Evolutionary conservation across 2,113 vertebrate species (phyloP).

Genomic region (Xenus cinereus): DNA sequence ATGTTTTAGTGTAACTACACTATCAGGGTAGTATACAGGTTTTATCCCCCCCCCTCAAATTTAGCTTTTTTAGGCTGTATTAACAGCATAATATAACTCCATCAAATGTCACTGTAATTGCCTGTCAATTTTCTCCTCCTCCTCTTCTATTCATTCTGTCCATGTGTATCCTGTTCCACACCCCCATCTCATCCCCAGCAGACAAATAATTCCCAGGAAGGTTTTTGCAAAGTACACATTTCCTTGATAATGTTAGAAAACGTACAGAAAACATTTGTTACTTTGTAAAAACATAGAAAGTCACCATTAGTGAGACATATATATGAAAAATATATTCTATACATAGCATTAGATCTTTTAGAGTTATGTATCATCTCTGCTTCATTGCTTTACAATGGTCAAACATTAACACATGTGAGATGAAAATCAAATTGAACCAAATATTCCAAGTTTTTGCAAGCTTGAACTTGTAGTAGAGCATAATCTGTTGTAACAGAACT

Average conservation of each 20-base stretch:
- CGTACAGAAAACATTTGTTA: not conserved
- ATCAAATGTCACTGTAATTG: not conserved
- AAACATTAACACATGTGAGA: not conserved
- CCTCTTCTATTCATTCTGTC: not conserved
- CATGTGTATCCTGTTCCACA: not conserved
- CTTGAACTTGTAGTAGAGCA: not conserved
- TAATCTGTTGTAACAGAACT: not conserved
- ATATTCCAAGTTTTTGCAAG: not conserved
- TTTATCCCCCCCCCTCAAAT: not conserved
- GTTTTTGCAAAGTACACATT: not conserved
- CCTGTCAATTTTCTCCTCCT: not conserved
- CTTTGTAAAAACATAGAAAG: not conserved
- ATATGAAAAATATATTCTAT: not conserved
- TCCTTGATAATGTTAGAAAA: not conserved
- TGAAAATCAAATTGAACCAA: not conserved
- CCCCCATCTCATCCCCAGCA: not conserved
- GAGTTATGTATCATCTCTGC: no score
- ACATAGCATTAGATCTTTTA: no score
- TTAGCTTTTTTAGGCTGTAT: not conserved
- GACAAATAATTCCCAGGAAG: not conserved
- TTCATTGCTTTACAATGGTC: no score
- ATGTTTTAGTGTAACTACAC: not conserved
- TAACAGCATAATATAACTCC: not conserved
- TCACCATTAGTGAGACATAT: not conserved
- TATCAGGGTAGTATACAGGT: not conserved